Conservation (phyloP, 1,140 invertebrate species). For the Caenorhabditis latens region DNA sequence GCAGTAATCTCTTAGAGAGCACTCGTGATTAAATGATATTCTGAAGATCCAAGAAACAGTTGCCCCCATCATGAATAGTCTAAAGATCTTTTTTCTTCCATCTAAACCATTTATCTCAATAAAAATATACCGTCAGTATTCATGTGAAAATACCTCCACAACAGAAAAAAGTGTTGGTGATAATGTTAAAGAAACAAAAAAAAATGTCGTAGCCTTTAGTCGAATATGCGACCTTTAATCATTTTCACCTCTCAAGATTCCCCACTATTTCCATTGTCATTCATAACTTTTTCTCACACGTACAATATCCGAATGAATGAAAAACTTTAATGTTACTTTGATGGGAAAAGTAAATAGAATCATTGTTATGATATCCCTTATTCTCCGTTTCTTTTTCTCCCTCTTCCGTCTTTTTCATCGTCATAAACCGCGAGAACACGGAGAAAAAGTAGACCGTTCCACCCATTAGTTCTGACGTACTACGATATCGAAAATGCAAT, state of each 20-base stretch:
- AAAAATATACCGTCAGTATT: not conserved
- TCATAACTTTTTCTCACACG: constrained; percentile 1
- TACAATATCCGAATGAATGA: no score
- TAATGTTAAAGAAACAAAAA: constrained; percentile 4
- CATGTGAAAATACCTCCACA: not conserved
- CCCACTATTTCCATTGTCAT: not conserved
- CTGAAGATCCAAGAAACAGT: no score
- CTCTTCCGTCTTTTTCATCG: not conserved
- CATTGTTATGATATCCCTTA: not conserved
- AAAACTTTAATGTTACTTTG: no score
- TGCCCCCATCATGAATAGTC: not conserved
- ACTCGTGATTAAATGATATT: no score
- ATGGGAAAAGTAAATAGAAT: not conserved
- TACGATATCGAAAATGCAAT: not conserved
- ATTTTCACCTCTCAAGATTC: not conserved
- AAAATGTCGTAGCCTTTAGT: constrained; percentile 14
- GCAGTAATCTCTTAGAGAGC: no score
- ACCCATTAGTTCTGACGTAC: constrained; percentile 28
- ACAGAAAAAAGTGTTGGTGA: not conserved
- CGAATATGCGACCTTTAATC: not conserved
- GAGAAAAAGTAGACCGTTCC: not conserved
- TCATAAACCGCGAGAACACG: constrained; percentile 27
- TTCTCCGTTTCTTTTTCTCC: not conserved
- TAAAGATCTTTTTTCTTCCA: not conserved
- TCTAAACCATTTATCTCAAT: not conserved